Evolutionary conservation across 2,797 vertebrate genomes (phyloP), one percentile per base, ranked within the genome.

Genomic region (Sebastes steindachneri): DNA sequence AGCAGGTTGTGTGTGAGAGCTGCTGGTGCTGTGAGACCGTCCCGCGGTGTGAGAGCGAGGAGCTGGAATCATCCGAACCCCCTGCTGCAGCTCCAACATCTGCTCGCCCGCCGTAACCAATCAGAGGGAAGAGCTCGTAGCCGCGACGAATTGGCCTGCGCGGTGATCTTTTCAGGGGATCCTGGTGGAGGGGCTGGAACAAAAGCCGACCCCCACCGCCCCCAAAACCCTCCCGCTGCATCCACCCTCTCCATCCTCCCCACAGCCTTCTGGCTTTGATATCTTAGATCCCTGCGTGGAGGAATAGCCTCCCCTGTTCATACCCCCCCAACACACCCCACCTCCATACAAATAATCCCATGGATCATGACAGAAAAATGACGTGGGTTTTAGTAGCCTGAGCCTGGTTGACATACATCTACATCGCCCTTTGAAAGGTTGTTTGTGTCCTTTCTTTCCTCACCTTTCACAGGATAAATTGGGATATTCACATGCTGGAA

Each of bases 141-240:
- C 92, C 88, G 80, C 91, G 94, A 96, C 95, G 19, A 96, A 96
- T 96, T 89, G 58, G 91, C 86, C 94, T 91, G 93, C 94, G 96
- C 75, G 88, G 85, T 93, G 93, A 95, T 96, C 95, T 95, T 96
- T 96, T 96, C 95, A 96, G 92, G 91, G 92, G 92, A 93, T 95
- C 93, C 93, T 90, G 90, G 92, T 82, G 93, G 88, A 95, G 92
- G 92, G 83, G 92, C 82, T 73, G 84, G 93, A 96, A 96, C 95
- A 96, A 96, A 96, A 94, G 91, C 88, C 68, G 79, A 86, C 81
- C 86, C 88, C 91, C 83, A 55, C 83, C 80, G 29, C 65, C 86
- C 86, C 75, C 57, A 0, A 86, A 83, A 86, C 70, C 77, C 83
- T 90, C 87, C 85, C 21, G 69, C 88, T 84, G 83, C 82, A 90